Conservation (phyloP, 2,113 vertebrate genomes). For the Leucopsar rothschildi region DNA sequence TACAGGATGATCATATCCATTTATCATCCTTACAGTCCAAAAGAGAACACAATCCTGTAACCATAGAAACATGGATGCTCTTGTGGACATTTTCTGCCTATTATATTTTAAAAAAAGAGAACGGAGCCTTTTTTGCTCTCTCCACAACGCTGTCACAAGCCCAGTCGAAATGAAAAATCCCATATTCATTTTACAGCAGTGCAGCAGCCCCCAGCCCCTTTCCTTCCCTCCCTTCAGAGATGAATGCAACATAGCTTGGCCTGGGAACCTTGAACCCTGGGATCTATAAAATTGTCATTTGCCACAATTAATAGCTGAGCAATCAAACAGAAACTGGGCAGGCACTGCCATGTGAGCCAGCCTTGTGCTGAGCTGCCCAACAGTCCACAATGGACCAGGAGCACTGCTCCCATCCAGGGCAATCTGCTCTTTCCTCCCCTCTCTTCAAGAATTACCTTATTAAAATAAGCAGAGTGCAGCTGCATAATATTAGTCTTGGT, state of each 20-base stretch:
- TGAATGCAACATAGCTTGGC: background rate
- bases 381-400: background rate
- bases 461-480: background rate
- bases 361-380: background rate
- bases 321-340: background rate
- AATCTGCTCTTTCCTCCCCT: background rate
- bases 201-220: background rate
- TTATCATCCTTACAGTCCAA: background rate
- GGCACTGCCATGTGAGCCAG: background rate
- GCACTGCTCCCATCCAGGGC: background rate
- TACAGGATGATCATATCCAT: background rate
- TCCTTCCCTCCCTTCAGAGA: background rate
- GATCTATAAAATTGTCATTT: background rate
- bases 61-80: conserved; percentile 72
- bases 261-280: background rate
- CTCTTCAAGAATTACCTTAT: background rate
- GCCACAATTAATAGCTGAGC: background rate
- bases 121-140: background rate
- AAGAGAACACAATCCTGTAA: conserved; percentile 50
- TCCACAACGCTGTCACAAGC: background rate
- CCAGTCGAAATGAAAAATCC: background rate
- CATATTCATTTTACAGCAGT: background rate
- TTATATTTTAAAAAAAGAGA: background rate
- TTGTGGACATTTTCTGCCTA: conserved; percentile 63
- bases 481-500: background rate